These are phyloP conservation scores for Mesoligia furuncula DNA, from an alignment of 2,888 invertebrate genomes.

Conservation along the genomic window DNA sequence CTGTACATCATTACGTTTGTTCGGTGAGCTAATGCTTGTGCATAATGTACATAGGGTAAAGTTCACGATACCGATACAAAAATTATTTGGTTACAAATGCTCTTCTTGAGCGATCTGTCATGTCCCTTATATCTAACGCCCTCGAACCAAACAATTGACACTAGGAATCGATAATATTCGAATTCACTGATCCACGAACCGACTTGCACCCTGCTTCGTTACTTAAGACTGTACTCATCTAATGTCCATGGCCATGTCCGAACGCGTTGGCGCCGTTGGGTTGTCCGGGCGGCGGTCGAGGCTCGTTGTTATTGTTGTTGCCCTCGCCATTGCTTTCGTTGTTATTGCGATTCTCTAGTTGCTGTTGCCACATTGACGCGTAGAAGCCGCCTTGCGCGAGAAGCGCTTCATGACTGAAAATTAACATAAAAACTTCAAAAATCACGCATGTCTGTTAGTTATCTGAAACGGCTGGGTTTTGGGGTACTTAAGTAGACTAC, in stretches of 20 bases:
- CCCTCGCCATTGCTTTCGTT: constrained; percentile 66
- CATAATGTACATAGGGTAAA: constrained; percentile 56
- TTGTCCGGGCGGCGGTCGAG: constrained; percentile 51
- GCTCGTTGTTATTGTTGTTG: constrained; percentile 55
- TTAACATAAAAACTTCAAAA: not conserved
- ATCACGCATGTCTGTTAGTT: too few relatives aligned
- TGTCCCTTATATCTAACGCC: constrained; percentile 67
- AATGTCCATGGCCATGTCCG: constrained; percentile 68
- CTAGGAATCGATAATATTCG: constrained; percentile 61
- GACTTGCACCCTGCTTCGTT: constrained; percentile 66
- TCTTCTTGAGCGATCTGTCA: constrained; percentile 71
- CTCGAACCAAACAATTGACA: constrained; percentile 65
- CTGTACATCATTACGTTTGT: constrained; percentile 68
- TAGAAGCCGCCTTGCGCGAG: constrained; percentile 94
- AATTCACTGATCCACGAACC: constrained; percentile 68
- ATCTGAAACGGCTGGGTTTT: too few relatives aligned
- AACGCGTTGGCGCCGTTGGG: constrained; percentile 65
- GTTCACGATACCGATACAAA: constrained; percentile 54
- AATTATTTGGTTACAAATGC: constrained; percentile 66
- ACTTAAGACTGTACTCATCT: constrained; percentile 47
- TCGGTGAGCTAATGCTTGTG: constrained; percentile 48
- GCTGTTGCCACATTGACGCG: constrained; percentile 98
- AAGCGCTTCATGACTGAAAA: constrained; percentile 93
- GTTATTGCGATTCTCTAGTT: constrained; percentile 91
- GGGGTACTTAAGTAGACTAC: too few relatives aligned